phyloP scores from a whole-genome alignment of 2,888 invertebrate species.

The Eudasyphora cyanicolor region DNA sequence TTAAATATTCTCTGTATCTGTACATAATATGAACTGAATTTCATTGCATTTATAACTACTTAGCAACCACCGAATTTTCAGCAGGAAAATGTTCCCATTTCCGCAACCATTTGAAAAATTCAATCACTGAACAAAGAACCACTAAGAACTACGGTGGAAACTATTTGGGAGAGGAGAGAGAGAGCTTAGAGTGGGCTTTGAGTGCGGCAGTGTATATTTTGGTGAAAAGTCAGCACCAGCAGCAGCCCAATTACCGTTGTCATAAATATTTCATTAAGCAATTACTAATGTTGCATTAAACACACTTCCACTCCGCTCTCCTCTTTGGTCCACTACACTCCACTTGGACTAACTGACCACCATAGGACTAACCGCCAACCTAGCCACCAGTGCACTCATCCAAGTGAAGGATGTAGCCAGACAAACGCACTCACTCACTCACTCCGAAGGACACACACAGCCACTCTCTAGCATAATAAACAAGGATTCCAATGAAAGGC shows the following conservation, averaged over 20 bases:
- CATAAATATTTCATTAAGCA: constrained; percentile 64
- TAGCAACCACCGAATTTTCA: neutral
- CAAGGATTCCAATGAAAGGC: neutral
- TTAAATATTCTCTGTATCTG: neutral
- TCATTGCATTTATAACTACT: constrained; percentile 10
- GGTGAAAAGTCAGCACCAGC: constrained; percentile 28
- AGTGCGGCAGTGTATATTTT: constrained; percentile 34
- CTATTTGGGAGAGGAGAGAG: too few species aligned
- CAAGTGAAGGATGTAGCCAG: neutral
- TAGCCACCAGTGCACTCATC: constrained; percentile 43
- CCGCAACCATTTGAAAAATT: constrained; percentile 2
- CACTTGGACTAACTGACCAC: neutral
- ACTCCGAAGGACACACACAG: neutral
- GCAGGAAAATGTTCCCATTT: neutral
- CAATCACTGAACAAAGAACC: neutral
- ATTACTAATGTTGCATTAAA: constrained; percentile 57
- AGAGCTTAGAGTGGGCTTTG: neutral
- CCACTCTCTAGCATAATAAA: too few species aligned
- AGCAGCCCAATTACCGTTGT: constrained; percentile 37
- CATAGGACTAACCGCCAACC: constrained; percentile 19
- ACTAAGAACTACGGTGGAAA: neutral
- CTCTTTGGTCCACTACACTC: neutral
- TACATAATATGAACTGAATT: neutral
- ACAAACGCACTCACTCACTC: neutral
- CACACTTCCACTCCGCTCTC: constrained; percentile 14